These are phyloP conservation scores for Rhagophthalmus giganteus DNA, from an alignment of 2,888 invertebrate species.

Conservation along the genomic window DNA sequence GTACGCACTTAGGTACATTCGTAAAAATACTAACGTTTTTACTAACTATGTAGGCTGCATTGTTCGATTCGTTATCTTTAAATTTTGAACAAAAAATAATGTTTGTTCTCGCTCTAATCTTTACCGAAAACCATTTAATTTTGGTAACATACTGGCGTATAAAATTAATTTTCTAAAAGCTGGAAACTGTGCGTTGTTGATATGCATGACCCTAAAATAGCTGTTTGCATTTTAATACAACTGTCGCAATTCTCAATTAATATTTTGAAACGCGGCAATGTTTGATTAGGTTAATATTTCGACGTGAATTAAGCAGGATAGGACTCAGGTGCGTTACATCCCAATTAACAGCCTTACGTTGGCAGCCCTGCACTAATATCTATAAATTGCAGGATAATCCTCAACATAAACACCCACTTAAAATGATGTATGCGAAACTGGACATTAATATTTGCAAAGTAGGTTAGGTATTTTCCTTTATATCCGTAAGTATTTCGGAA, in stretches of 20 bases:
- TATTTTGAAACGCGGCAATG: conserved; percentile 20
- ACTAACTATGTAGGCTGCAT: too few species aligned
- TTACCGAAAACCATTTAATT: too few species aligned
- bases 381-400: conserved; percentile 55
- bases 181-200: conserved; percentile 12
- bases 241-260: conserved; percentile 24
- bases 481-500: neutral
- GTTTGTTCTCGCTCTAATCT: too few species aligned
- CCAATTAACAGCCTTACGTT: conserved; percentile 50
- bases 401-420: conserved; percentile 53
- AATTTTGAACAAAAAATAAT: too few species aligned
- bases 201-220: conserved; percentile 22
- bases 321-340: conserved; percentile 46
- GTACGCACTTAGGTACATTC: too few species aligned
- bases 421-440: conserved; percentile 49
- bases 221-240: conserved; percentile 26
- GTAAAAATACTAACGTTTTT: too few species aligned
- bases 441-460: conserved; percentile 40
- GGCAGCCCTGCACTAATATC: conserved; percentile 47
- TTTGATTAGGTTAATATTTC: conserved; percentile 31
- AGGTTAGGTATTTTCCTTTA: conserved; percentile 20
- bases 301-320: conserved; percentile 36
- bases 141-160: too few species aligned
- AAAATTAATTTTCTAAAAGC: conserved; percentile 10
- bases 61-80: too few species aligned